Base-by-base conservation (phyloP, 2,888 invertebrate genomes). In the Lasioglossum lativentre region DNA sequence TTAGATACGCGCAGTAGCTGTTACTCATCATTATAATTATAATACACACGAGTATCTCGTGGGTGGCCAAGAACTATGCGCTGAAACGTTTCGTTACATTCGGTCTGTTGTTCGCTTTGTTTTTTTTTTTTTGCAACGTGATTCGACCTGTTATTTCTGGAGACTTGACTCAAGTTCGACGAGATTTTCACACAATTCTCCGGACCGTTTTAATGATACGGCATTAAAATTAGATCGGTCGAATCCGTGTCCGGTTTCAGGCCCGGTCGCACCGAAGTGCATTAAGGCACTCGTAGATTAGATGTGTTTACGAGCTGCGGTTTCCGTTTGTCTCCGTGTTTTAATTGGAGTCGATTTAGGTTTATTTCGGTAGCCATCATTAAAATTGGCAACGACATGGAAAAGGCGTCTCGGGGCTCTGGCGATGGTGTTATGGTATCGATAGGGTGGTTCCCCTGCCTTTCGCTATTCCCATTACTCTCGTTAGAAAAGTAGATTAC, bases 191-290 rank as follows among this genome's bases (percentile, higher is more conserved):
- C 42, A 76, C 72, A 38, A 59, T 68, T 38, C 66, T 16, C n/a
- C 12, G 30, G 19, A 10, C 38, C 30, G 38, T 73, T 80, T 78
- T 86, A 86, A 86, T 80, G 70, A 66, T 74, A 52, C 56, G 75
- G 52, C 34, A 86, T 86, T 86, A 86, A 86, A 86, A 86, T 86
- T 86, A 86, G 86, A 77, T 68, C 14, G 75, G 34, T 72, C 34
- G 52, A 74, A 75, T 70, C 70, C 70, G 85, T 77, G 80, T 85
- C 85, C 52, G 74, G 27, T 84, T 85, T 80, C 85, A 77, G 19
- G 79, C 68, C 14, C 52, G 34, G 16, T 66, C 5, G 75, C 78
- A 27, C 68, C 59, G 52, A 56, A 30, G n/a, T 59, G 77, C 80
- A 70, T 77, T 56, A 70, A 30, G 34, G 27, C 19, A 8, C 79